These are phyloP conservation scores for Benthosema pterotum DNA, from an alignment of 2,797 vertebrate species.

Conservation along the genomic window DNA sequence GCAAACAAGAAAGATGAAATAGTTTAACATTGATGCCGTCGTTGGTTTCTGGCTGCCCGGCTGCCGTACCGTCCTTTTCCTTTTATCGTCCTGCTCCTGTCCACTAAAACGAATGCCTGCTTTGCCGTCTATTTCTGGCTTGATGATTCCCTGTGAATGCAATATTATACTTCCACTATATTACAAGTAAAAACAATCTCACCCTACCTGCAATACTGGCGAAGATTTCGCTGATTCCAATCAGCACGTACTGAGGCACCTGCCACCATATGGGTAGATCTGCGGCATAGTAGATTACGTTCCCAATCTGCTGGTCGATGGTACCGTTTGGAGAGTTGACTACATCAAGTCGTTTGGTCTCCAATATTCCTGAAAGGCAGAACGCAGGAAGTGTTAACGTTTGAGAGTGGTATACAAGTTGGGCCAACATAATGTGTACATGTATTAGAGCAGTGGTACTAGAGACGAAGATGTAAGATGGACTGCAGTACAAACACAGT, in stretches of 20 bases:
- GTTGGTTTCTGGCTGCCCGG: no score
- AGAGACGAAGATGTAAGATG: no score
- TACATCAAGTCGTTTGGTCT: slow-evolving; percentile 91
- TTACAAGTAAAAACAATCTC: slow-evolving; percentile 30
- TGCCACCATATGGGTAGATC: slow-evolving; percentile 97
- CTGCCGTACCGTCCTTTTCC: no score
- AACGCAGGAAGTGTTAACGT: slow-evolving; percentile 14
- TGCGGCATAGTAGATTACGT: slow-evolving; percentile 88
- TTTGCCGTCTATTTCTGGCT: no score
- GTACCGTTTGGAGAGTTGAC: slow-evolving; percentile 76
- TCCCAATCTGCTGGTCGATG: slow-evolving; percentile 89
- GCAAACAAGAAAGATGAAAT: no score
- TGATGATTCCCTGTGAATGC: no score
- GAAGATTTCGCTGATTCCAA: slow-evolving; percentile 97
- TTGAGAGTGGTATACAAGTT: neutral
- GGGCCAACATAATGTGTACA: neutral
- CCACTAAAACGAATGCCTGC: no score
- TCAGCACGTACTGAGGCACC: slow-evolving; percentile 96
- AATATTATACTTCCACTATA: no score
- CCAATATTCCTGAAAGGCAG: slow-evolving; percentile 87
- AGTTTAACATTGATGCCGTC: no score
- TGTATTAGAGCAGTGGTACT: no score
- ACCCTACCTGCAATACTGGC: slow-evolving; percentile 95
- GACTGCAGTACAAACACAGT: no score
- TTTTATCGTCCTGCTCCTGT: no score